phyloP scores from a whole-genome alignment of 2,888 invertebrate species.

The Pyralis farinalis region DNA sequence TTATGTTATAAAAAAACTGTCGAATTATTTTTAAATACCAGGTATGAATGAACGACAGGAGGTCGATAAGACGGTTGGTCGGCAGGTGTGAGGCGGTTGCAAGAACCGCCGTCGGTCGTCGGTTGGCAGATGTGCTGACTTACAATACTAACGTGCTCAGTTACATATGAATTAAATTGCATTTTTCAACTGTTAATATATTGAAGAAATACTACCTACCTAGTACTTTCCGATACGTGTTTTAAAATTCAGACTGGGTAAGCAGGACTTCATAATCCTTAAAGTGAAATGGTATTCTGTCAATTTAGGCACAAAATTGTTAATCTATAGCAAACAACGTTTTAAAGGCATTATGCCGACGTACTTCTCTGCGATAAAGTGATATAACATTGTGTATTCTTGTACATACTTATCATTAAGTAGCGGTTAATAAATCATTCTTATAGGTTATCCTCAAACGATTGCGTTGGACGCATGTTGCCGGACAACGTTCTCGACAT shows the following conservation, averaged over 20 bases:
- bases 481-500: conserved; percentile 5
- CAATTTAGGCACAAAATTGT: no score
- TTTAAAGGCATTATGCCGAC: no score
- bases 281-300: no score
- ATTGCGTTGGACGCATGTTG: neutral
- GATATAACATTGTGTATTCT: neutral
- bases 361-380: neutral
- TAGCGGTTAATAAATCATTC: neutral
- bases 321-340: no score
- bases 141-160: no score
- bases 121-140: conserved; percentile 2
- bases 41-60: neutral
- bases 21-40: neutral
- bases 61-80: conserved; percentile 4
- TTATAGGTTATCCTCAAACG: neutral
- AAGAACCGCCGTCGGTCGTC: neutral
- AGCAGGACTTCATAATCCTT: no score
- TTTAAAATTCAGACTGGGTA: no score
- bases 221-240: no score
- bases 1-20: neutral
- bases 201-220: no score
- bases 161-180: no score
- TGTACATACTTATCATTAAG: neutral
- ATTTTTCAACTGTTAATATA: no score
- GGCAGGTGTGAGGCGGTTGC: conserved; percentile 14